phyloP scores from a whole-genome alignment of 2,888 invertebrate genomes.

The Meliscaeva auricollis region DNA sequence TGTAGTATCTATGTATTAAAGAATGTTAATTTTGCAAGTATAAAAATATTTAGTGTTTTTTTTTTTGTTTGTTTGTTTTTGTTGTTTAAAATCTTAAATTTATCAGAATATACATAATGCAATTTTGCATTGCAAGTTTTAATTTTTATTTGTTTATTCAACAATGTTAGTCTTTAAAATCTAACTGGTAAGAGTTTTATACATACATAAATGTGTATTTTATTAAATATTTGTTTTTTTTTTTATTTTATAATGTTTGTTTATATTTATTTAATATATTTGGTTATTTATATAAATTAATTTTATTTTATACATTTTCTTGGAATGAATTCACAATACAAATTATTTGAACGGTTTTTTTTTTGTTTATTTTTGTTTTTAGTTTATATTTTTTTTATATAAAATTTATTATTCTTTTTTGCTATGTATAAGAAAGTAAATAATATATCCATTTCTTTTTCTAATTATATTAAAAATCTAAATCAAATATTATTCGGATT shows the following conservation, averaged over 20 bases:
- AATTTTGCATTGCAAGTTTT: slow-evolving; percentile 47
- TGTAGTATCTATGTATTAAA: slow-evolving; percentile 63
- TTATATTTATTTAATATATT: slow-evolving; percentile 35
- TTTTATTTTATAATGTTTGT: slow-evolving; percentile 1
- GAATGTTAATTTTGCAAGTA: slow-evolving; percentile 75
- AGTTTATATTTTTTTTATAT: slow-evolving; percentile 25
- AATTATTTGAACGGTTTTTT: slow-evolving; percentile 52
- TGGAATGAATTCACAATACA: slow-evolving; percentile 74
- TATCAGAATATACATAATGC: slow-evolving; percentile 72
- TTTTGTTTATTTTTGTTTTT: slow-evolving; percentile 1
- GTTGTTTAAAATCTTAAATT: slow-evolving; percentile 63
- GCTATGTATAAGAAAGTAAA: slow-evolving; percentile 51
- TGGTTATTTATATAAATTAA: slow-evolving; percentile 39
- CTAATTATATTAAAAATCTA: slow-evolving; percentile 37
- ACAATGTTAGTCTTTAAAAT: slow-evolving; percentile 29
- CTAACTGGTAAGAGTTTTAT: slow-evolving; percentile 34
- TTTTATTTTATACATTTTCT: slow-evolving; percentile 42
- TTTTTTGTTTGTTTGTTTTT: not conserved
- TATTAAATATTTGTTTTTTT: not conserved
- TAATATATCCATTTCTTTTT: slow-evolving; percentile 40
- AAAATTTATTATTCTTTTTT: not conserved
- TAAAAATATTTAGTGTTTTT: slow-evolving; percentile 66
- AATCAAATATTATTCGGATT: slow-evolving; percentile 54
- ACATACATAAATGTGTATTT: slow-evolving; percentile 26
- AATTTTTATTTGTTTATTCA: slow-evolving; percentile 12